phyloP scores from a whole-genome alignment of 2,797 vertebrate species.

The Apogon hyalosoma region DNA sequence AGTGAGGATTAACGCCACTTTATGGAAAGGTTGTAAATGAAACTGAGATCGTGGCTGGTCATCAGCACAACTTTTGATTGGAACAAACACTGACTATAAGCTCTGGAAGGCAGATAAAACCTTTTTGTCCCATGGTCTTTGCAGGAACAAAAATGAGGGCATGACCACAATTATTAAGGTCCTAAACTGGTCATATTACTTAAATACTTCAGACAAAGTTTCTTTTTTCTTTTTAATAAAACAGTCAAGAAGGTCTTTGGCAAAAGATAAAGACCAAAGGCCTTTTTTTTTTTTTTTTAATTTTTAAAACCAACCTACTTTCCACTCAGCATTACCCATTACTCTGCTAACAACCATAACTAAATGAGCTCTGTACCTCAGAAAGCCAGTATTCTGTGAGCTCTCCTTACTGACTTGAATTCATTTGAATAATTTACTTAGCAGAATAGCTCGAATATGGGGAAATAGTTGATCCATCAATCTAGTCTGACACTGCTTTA shows the following conservation, averaged over 20 bases:
- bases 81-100: slow-evolving; percentile 32
- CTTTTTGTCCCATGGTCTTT: not conserved
- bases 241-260: slow-evolving; percentile 40
- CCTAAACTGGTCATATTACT: slow-evolving; percentile 2
- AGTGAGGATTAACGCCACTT: slow-evolving; percentile 53
- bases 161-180: slow-evolving; percentile 29
- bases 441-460: slow-evolving; percentile 64
- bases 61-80: slow-evolving; percentile 27
- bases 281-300: slow-evolving; percentile 49
- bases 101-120: slow-evolving; percentile 10
- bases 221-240: slow-evolving; percentile 19
- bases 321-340: slow-evolving; percentile 63
- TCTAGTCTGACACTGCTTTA: slow-evolving; percentile 64
- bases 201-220: not conserved
- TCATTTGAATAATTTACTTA: slow-evolving; percentile 82
- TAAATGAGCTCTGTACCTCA: slow-evolving; percentile 68
- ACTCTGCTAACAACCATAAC: slow-evolving; percentile 66
- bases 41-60: slow-evolving; percentile 56
- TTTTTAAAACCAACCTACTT: slow-evolving; percentile 59
- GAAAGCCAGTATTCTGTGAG: slow-evolving; percentile 67
- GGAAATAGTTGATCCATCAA: slow-evolving; percentile 75
- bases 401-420: slow-evolving; percentile 66
- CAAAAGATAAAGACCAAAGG: slow-evolving; percentile 41
- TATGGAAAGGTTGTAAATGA: slow-evolving; percentile 48
- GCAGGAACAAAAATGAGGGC: slow-evolving; percentile 12